Base-by-base conservation (phyloP, 2,113 vertebrate species). In the Silurus glanis region DNA sequence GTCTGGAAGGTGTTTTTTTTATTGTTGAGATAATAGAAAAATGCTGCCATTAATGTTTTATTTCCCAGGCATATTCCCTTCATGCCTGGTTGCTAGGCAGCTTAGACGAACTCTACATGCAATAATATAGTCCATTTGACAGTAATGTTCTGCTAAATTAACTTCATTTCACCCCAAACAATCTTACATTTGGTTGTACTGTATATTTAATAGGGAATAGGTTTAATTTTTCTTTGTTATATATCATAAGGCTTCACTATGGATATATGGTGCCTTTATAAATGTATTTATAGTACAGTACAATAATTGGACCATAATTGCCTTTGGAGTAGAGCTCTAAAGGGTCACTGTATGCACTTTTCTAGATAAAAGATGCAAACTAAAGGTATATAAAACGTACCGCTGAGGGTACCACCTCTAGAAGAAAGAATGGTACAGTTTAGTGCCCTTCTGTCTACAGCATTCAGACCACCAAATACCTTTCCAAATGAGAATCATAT, bases 71-170 rank as follows among this genome's bases (percentile, higher is more conserved):
- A 72, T 55, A 28, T 85, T 45, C 72, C 79, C 51, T 85, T 84
- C 72, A 83, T 75, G 53, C 71, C 23, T 67, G 53, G 88, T 90
- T 85, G 87, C 83, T 88, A 83, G 75, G 72, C 72, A 85, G 86
- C 66, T 59, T 79, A 62, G 37, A 81, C 79, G 66, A 61, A 10
- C 37, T 74, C 23, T 10, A 28, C 58, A 80, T 76, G 21, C 56
- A 85, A 55, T 87, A 55, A 83, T 53, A 69, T 14, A 37, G 6
- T 2, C n/a, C 69, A 74, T 61, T 62, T 79, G 62, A 6, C 19
- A 71, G 51, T 51, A 47, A 74, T 80, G 47, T 66, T 55, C 47
- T 17, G 1, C 9, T 55, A 19, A 71, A 82, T 45, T 19, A 82
- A 69, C 71, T 49, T 76, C 75, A 75, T 86, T 66, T 72, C 69